Percentiles rank a stretch among this genome's conserved stretches.
phyloP scores from a whole-genome alignment of 2,113 vertebrate genomes.

The Gadus macrocephalus region DNA sequence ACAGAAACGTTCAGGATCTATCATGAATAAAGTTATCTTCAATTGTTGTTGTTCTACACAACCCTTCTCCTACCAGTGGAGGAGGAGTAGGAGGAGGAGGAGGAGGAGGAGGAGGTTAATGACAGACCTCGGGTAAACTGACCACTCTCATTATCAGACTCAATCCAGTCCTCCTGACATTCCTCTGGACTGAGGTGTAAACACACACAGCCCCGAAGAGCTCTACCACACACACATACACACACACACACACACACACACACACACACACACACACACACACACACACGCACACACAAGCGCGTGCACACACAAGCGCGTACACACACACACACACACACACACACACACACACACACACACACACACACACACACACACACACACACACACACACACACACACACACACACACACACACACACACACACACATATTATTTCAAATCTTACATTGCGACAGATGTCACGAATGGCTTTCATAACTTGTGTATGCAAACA shows the following conservation, averaged over 20 bases:
- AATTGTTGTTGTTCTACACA: not conserved
- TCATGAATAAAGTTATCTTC: no score
- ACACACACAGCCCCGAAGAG: slow-evolving; percentile 31
- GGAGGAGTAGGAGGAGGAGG: slow-evolving; percentile 8
- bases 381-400: slow-evolving; percentile 4
- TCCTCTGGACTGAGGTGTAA: slow-evolving; percentile 67
- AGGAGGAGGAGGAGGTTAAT: slow-evolving; percentile 58
- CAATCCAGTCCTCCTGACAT: slow-evolving; percentile 59
- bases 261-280: slow-evolving; percentile 2
- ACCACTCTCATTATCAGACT: slow-evolving; percentile 68
- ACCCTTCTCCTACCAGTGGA: slow-evolving; percentile 4
- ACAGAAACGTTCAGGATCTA: no score
- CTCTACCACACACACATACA: not conserved
- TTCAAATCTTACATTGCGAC: no score
- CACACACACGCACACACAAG: not conserved
- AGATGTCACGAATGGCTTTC: no score
- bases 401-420: slow-evolving; percentile 15
- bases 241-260: slow-evolving; percentile 1
- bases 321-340: slow-evolving; percentile 13
- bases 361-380: not conserved
- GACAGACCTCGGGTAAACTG: slow-evolving; percentile 63
- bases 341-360: slow-evolving; percentile 1
- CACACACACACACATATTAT: not conserved
- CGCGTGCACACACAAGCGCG: no score
- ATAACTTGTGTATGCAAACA: no score